Percentiles rank a stretch among this genome's conserved stretches.
Conservation (phyloP, 2,113 vertebrate species). For the Ptilonorhynchus violaceus region DNA sequence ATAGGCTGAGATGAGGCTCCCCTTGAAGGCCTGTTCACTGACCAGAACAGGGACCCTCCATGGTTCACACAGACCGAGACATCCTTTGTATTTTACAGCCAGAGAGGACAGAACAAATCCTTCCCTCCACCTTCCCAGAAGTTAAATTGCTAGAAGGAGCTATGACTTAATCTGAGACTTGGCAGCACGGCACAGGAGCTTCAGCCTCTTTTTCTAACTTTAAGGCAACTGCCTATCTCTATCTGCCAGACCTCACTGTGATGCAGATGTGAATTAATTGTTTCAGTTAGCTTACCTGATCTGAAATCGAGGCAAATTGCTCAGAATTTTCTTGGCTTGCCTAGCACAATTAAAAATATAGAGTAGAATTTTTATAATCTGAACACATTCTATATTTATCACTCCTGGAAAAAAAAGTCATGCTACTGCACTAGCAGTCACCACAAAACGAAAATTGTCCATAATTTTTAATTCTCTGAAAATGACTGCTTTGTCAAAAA, state of each 20-base stretch:
- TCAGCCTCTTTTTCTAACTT: background rate
- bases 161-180: background rate
- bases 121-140: background rate
- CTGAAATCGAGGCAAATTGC: background rate
- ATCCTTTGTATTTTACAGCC: background rate
- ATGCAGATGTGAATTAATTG: background rate
- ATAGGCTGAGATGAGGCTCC: background rate
- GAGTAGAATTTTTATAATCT: background rate
- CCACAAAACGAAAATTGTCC: accelerated
- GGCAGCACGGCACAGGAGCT: background rate
- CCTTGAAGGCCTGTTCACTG: background rate
- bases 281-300: background rate
- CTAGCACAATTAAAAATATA: background rate
- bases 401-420: background rate
- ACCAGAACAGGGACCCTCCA: background rate
- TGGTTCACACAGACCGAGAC: background rate
- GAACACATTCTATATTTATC: background rate
- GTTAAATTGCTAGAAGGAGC: background rate
- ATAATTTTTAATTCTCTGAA: background rate
- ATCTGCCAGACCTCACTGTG: background rate
- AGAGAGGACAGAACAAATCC: background rate
- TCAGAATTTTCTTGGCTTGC: background rate
- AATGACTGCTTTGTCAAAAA: background rate
- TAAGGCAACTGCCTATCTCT: background rate
- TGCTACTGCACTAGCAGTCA: background rate